phyloP scores from a whole-genome alignment of 2,888 invertebrate species.

The Mythimna loreyi region DNA sequence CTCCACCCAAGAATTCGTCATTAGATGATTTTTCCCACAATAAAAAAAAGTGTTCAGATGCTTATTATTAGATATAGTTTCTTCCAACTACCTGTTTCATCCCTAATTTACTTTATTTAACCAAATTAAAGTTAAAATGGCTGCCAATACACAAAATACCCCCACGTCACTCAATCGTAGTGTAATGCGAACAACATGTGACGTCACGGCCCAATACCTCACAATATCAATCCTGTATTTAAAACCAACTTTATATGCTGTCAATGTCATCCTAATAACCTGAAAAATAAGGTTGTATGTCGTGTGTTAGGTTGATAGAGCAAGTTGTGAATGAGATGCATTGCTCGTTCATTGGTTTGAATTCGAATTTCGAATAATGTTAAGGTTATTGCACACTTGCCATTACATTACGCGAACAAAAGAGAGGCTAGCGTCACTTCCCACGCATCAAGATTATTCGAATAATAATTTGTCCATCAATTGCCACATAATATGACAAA shows the following conservation, averaged over 20 bases:
- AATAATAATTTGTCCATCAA: no score
- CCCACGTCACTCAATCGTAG: slow-evolving; percentile 61
- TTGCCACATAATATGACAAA: no score
- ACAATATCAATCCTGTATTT: slow-evolving; percentile 71
- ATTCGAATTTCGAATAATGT: slow-evolving; percentile 71
- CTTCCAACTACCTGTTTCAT: no score
- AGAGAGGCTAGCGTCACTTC: no score
- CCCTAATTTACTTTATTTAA: slow-evolving; percentile 3
- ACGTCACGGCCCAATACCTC: slow-evolving; percentile 74
- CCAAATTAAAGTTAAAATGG: slow-evolving; percentile 36
- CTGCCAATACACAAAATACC: slow-evolving; percentile 36
- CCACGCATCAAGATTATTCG: no score
- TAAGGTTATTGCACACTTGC: slow-evolving; percentile 59
- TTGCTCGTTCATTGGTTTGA: slow-evolving; percentile 74
- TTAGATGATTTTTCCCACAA: no score
- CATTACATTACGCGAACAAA: no score
- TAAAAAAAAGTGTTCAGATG: no score
- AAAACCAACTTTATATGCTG: slow-evolving; percentile 52
- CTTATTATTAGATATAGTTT: no score
- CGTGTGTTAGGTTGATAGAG: not conserved
- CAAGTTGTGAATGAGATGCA: slow-evolving; percentile 63
- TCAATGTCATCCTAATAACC: not conserved
- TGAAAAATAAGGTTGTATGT: slow-evolving; percentile 45
- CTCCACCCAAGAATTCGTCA: no score
- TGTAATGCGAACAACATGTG: slow-evolving; percentile 71